These are phyloP conservation scores for Danio aesculapii DNA, from an alignment of 2,797 vertebrate species.

Conservation along the genomic window DNA sequence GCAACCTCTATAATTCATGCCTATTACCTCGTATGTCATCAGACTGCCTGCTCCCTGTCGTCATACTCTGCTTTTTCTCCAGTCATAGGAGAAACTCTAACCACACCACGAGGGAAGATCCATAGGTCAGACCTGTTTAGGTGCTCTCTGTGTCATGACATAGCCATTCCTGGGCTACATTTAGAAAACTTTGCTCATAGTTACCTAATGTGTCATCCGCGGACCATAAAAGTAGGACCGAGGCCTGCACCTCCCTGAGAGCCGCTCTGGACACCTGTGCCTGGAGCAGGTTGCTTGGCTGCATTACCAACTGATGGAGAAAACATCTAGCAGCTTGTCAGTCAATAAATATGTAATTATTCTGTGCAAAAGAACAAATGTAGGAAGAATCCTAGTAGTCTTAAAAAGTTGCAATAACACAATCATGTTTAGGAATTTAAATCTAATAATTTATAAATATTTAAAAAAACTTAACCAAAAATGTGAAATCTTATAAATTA, in stretches of 20 bases:
- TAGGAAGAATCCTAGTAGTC: not conserved
- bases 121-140: slow-evolving; percentile 57
- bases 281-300: slow-evolving; percentile 48
- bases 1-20: slow-evolving; percentile 18
- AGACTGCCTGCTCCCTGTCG: slow-evolving; percentile 49
- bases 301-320: slow-evolving; percentile 50
- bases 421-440: no score
- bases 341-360: not conserved
- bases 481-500: no score
- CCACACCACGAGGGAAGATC: slow-evolving; percentile 55
- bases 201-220: slow-evolving; percentile 67
- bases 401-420: not conserved
- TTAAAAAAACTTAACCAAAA: no score
- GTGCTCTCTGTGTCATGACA: slow-evolving; percentile 65
- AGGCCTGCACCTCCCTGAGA: slow-evolving; percentile 40
- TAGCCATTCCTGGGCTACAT: slow-evolving; percentile 66
- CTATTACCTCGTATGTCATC: slow-evolving; percentile 52
- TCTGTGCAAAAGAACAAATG: not conserved
- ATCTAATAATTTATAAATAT: no score
- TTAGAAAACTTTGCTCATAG: slow-evolving; percentile 71
- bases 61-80: slow-evolving; percentile 57
- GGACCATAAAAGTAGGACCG: slow-evolving; percentile 63
- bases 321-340: slow-evolving; percentile 37
- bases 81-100: slow-evolving; percentile 62
- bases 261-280: slow-evolving; percentile 66